Evolutionary conservation across 2,797 vertebrate species (phyloP), one percentile per base, ranked within the genome.

Genomic region (Podarcis siculus): DNA sequence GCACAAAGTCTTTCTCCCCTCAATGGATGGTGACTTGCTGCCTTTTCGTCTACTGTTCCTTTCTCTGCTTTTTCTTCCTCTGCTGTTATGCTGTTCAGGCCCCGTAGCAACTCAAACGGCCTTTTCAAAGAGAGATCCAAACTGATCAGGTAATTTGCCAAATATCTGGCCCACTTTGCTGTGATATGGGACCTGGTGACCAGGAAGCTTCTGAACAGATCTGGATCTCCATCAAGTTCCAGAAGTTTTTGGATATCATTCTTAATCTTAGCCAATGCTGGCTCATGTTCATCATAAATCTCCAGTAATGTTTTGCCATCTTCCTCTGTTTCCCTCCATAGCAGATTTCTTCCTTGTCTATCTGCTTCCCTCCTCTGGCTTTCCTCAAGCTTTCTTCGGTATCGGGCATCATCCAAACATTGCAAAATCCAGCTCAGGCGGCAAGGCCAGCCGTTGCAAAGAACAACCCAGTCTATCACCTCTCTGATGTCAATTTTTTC

Each of bases 351-450:
- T 82, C 17, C 1, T 9, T 55, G 49, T 55, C 49, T 55, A 55
- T 55, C 49, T 15, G 19, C 58, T 5, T 61, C 7, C 49, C 49
- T 55, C 49, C 49, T 55, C 49, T 55, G 37, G 67, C 17, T 12
- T 15, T 55, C 49, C 27, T 69, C 8, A 5, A 69, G 27, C 17
- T 0, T 69, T 2, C 27, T 94, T 67, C 93, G 96, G 90, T 98
- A 98, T 79, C 95, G 77, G 42, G 95, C 89, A 15, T 98, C 97
- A 85, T 98, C 97, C 55, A 95, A 90, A 82, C 97, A 98, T 85
- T 98, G 98, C 76, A 98, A 93, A 82, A 98, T 96, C 98, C 98
- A 98, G 91, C 97, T 98, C 80, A 98, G 94, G 42, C 97, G 96
- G 82, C 97, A 98, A 2, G 98, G 98, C 98, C 98, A 98, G 69